Base-by-base conservation (phyloP, 2,113 vertebrate genomes). In the Scomber scombrus region DNA sequence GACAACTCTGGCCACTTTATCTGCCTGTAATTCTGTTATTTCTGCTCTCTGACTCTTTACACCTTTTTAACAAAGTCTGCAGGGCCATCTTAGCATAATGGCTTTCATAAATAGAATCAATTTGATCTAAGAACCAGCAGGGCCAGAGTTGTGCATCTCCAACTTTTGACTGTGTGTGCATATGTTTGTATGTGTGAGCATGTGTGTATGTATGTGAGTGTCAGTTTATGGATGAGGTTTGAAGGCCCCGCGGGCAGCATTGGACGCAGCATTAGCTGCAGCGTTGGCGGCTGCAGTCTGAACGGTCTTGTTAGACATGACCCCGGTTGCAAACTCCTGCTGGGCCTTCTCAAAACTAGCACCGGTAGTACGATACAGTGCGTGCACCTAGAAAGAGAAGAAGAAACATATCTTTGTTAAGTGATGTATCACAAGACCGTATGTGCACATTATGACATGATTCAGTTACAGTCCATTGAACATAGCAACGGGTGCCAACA, bases 341-440 rank as follows among this genome's bases (percentile, higher is more conserved):
- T 99, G 98, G 0, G 98, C 98, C 21, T 99, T 99, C 95, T 99
- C 98, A 84, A 99, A 99, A 88, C 98, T 99, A 14, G 98, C 98
- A 8, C 97, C 98, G 2, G 98, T 99, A 6, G 97, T 99, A 72
- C 98, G 97, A 86, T 99, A 99, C 13, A 99, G 95, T 12, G 96
- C 97, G 0, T 99, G 98, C 43, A 99, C 97, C 98, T 99, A 34
- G 29, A 77, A 19, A 71, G 18, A 79, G 31, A 1, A n/a, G 7
- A 4, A 60, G 4, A 15, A 43, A 34, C 18, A 34, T 0, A 31
- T 40, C 11, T 26, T 45, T 11, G 18, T 65, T 31, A 7, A 57
- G 31, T 3, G 9, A 68, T 54, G n/a, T 34, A 52, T 4, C 3
- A 0, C 4, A 11, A 31, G 7, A 2, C 29, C 34, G 45, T 19